phyloP scores from a whole-genome alignment of 2,797 vertebrate genomes.

The Gymnothorax reevesii region DNA sequence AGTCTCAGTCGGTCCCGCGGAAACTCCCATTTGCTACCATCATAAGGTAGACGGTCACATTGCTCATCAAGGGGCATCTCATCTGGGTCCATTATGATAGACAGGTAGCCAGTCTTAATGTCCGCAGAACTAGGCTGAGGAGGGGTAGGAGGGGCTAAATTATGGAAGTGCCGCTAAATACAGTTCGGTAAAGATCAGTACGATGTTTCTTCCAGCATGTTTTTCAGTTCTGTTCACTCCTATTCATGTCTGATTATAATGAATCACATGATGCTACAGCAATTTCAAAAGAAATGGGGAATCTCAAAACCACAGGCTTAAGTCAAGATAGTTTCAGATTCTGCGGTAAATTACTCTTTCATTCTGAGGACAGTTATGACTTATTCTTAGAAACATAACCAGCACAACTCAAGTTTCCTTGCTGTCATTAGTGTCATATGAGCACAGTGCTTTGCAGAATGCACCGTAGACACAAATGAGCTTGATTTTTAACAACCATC shows the following conservation, averaged over 20 bases:
- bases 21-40: constrained; percentile 94
- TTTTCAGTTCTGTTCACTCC: background rate
- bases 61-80: constrained; percentile 90
- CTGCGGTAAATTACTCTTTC: constrained; percentile 22
- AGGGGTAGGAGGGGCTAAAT: background rate
- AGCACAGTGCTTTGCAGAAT: background rate
- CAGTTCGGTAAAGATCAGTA: background rate
- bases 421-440: background rate
- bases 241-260: background rate
- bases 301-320: constrained; percentile 41
- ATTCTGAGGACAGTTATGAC: background rate
- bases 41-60: constrained; percentile 88
- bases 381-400: background rate
- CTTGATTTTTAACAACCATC: background rate
- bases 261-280: background rate
- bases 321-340: constrained; percentile 42
- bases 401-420: background rate
- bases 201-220: background rate
- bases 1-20: constrained; percentile 86
- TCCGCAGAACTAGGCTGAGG: constrained; percentile 80
- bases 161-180: background rate
- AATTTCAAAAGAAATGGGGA: constrained; percentile 19
- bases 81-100: constrained; percentile 93
- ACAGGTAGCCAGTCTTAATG: constrained; percentile 88
- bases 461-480: background rate